A percentile compares a stretch with the other conserved stretches of the same genome.
phyloP scores from a whole-genome alignment of 1,140 invertebrate species.

The Nephila pilipes region DNA sequence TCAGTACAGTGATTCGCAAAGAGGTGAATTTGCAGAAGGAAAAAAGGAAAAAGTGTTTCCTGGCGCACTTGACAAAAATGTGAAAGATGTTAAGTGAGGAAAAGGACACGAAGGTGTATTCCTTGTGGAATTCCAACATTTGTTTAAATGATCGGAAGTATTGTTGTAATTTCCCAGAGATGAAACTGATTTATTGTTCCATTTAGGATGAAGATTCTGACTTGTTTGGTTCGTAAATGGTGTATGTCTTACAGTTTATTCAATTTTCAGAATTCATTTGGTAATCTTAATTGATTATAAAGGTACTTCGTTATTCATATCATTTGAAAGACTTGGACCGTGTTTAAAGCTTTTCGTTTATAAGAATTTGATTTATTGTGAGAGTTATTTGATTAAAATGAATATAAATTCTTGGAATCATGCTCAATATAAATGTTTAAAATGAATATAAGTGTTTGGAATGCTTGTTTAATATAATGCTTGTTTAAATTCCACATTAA shows the following conservation, averaged over 20 bases:
- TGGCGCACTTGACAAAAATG: not conserved
- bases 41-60: not conserved
- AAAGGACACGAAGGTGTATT: not conserved
- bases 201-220: not conserved
- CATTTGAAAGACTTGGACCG: too few relatives aligned
- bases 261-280: too few relatives aligned
- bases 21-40: not conserved
- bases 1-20: not conserved
- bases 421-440: too few relatives aligned
- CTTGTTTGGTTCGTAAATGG: not conserved
- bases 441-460: too few relatives aligned
- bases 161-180: not conserved
- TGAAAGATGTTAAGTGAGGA: not conserved
- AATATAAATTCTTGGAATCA: too few relatives aligned
- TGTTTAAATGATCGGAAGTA: constrained; percentile 5
- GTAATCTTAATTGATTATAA: too few relatives aligned
- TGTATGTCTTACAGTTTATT: not conserved
- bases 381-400: too few relatives aligned
- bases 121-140: constrained; percentile 25
- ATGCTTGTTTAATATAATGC: too few relatives aligned
- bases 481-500: too few relatives aligned
- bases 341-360: too few relatives aligned
- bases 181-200: not conserved
- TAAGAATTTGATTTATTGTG: too few relatives aligned
- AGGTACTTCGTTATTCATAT: too few relatives aligned